Conservation (phyloP, 2,113 vertebrate genomes). For the Alectura lathami region DNA sequence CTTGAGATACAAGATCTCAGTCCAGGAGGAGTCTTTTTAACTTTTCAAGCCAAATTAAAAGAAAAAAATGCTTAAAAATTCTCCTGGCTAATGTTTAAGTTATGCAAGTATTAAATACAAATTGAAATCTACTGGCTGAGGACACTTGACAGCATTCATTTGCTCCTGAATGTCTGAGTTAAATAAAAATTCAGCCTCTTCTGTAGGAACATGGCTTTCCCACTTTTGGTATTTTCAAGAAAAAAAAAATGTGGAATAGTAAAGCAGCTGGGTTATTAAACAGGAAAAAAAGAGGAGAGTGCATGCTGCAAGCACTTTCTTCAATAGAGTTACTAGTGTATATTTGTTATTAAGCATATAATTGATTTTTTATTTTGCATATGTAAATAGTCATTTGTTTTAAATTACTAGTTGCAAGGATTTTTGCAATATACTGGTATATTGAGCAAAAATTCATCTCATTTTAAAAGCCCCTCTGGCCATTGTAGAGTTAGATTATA, state of each 20-base stretch:
- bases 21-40: conserved; percentile 63
- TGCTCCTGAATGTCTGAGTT: conserved; percentile 40
- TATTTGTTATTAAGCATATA: conserved; percentile 38
- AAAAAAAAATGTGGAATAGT: conserved; percentile 16
- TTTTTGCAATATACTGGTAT: conserved; percentile 9
- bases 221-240: background rate
- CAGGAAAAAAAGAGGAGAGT: conserved; percentile 4
- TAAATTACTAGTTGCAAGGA: conserved; percentile 28
- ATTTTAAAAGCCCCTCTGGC: background rate
- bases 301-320: background rate
- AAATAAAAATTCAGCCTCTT: conserved; percentile 49
- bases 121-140: conserved; percentile 63
- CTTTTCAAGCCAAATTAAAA: conserved; percentile 58
- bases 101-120: conserved; percentile 71
- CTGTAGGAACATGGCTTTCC: conserved; percentile 2
- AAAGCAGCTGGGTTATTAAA: conserved; percentile 37
- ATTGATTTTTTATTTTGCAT: conserved; percentile 14
- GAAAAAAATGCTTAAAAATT: conserved; percentile 68
- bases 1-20: conserved; percentile 72
- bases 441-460: background rate
- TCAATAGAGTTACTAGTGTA: background rate
- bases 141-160: conserved; percentile 28
- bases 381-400: conserved; percentile 53
- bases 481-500: background rate
- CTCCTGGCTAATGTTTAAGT: conserved; percentile 69